Evolutionary conservation across 2,113 vertebrate genomes (phyloP), one percentile per base, ranked within the genome.

Genomic region (Falco punctatus): DNA sequence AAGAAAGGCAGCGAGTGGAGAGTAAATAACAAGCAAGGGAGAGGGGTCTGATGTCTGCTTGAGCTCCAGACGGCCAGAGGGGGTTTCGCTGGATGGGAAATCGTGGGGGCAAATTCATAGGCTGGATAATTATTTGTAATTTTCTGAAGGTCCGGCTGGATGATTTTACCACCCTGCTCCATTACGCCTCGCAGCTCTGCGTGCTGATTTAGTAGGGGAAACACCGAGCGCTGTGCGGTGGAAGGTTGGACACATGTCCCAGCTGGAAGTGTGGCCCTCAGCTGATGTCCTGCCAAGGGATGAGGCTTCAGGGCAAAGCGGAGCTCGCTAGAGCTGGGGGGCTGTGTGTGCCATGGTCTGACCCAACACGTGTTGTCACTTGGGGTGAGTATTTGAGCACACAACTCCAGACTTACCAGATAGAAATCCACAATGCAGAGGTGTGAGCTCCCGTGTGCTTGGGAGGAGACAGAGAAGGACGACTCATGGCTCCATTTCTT

Each of bases 311-410:
- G 51, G 24, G 9, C 81, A 73, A 35, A 74, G 24, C 19, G 11
- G 27, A 24, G 16, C 35, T 74, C 23, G 33, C 21, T 84, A 11
- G 35, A 49, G 30, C 51, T 9, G 17, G 55, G 77, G 48, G 46
- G 33, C 32, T 59, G 28, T 2, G 4, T 0, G 0, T 65, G 35
- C 58, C 0, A 0, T 12, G 49, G 44, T 24, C 21, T 57, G 51
- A 23, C 30, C 52, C 40, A 5, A 18, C 13, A 2, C 0, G 1
- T 15, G 18, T 6, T 44, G 23, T 7, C 5, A 0, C 5, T 38
- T 59, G 35, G 16, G 35, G 30, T 32, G 59, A 22, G 38, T 22
- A 26, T 9, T 6, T 42, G 64, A 83, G 21, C 51, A 11, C 0
- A 8, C 16, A 27, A 1, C 38, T 91, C 54, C 52, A 33, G 46